Base-by-base conservation (phyloP, 2,113 vertebrate genomes). In the Oryzias curvinotus region DNA sequence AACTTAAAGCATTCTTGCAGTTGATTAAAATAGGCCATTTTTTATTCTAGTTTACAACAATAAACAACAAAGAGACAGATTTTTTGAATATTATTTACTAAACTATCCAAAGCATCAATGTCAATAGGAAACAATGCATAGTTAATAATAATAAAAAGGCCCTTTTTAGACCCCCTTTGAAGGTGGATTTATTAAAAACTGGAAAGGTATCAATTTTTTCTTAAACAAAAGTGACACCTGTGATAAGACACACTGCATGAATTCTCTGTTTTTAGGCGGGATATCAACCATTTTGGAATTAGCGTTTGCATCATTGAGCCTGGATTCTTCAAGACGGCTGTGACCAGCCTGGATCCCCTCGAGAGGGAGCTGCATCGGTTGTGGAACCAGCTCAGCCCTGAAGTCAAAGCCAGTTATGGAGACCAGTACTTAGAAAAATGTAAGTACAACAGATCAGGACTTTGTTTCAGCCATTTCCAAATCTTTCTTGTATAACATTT, bases 221-320 rank as follows among this genome's bases (percentile, higher is more conserved):
- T 53, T 10, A 30, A n/a, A n/a, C 12, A 51, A 51, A 17, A 12
- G 7, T 51, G 21, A 23, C 18, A 23, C 23, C 7, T 19, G 5
- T 2, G 2, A 15, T 0, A n/a, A 16, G 47, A 7, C 7, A 26
- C 5, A 19, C 23, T 57, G 6, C 3, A 52, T 62, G 13, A 16
- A 5, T 3, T 64, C 54, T 53, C 8, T 73, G 18, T 62, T 50
- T 90, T 16, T 79, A 98, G 96, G 87, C 85, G 95, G n/a, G 95
- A 97, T 42, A 84, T 96, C 68, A 81, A 91, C 76, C 91, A 92
- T 81, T 98, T 96, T 23, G 95, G 95, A 45, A 75, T 97, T 14
- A 93, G 84, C 2, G 95, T 98, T 13, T 94, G 93, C 85, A 94
- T 97, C 19, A 93, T 98, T 61, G 96, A 98, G 77, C 96, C 95